Percentiles rank a stretch among this genome's conserved stretches.
Conservation (phyloP, 2,797 vertebrate species). For the Loriculus beryllinus region DNA sequence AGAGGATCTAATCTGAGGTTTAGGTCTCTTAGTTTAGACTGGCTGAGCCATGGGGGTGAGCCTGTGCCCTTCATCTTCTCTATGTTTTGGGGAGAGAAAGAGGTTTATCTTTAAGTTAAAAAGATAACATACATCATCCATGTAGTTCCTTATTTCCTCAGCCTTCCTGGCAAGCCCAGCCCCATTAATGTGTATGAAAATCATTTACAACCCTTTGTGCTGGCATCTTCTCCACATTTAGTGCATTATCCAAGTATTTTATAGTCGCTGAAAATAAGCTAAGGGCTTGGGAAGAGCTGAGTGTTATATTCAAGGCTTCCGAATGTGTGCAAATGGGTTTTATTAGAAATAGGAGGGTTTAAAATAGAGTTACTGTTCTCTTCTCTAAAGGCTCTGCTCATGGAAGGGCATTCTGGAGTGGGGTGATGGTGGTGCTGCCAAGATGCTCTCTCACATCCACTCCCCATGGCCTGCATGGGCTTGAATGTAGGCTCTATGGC, state of each 20-base stretch:
- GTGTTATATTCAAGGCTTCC: background rate
- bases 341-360: background rate
- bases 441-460: accelerated
- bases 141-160: background rate
- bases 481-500: background rate
- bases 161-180: background rate
- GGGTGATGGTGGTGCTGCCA: background rate
- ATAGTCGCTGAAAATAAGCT: background rate
- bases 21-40: background rate
- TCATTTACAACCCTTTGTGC: background rate
- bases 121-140: background rate
- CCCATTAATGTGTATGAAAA: background rate
- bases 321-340: background rate
- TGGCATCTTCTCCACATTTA: background rate
- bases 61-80: background rate
- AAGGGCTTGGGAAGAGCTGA: background rate
- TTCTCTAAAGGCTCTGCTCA: background rate
- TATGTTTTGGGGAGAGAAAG: background rate
- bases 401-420: background rate
- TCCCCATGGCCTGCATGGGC: background rate
- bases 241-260: background rate
- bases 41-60: background rate
- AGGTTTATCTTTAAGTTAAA: background rate
- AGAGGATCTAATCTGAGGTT: background rate
- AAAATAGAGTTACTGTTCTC: background rate